Conservation (phyloP, 1,140 invertebrate genomes). For the Venturia canescens region DNA sequence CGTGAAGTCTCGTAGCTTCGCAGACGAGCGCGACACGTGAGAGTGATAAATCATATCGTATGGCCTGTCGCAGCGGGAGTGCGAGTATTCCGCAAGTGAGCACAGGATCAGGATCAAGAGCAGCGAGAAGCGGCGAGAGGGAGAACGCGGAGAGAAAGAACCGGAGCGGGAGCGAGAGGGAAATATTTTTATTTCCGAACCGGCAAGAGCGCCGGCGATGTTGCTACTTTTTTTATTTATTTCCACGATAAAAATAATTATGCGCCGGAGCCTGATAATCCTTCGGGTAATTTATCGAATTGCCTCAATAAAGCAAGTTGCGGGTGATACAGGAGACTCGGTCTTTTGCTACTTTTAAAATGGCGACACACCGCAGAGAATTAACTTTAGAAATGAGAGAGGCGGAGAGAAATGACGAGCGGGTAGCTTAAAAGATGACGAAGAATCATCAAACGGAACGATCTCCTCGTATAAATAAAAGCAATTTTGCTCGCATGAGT, state of each 20-base stretch:
- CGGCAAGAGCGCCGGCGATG: not conserved
- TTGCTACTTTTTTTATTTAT: slow-evolving; percentile 22
- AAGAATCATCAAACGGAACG: not conserved
- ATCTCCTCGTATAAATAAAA: not conserved
- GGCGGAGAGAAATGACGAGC: not conserved
- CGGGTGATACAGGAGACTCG: not conserved
- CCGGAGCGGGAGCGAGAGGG: not conserved
- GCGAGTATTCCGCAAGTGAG: slow-evolving; percentile 9
- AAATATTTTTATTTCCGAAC: not conserved
- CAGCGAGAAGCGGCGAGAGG: no score
- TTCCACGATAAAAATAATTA: slow-evolving; percentile 45
- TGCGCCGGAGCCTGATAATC: slow-evolving; percentile 31
- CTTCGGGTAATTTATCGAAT: slow-evolving; percentile 38
- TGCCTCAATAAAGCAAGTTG: slow-evolving; percentile 28
- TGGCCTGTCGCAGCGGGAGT: slow-evolving; percentile 28
- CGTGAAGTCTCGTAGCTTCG: slow-evolving; percentile 16
- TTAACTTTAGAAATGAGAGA: not conserved
- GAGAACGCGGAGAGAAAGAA: not conserved
- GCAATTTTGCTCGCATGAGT: no score
- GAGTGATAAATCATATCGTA: slow-evolving; percentile 42
- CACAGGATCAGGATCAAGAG: slow-evolving; percentile 38
- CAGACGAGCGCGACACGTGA: slow-evolving; percentile 15
- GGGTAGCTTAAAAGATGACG: not conserved
- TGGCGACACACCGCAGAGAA: not conserved
- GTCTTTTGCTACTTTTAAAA: not conserved